Evolutionary conservation across 1,140 invertebrate species (phyloP).

Genomic region (Megalopta genalis): DNA sequence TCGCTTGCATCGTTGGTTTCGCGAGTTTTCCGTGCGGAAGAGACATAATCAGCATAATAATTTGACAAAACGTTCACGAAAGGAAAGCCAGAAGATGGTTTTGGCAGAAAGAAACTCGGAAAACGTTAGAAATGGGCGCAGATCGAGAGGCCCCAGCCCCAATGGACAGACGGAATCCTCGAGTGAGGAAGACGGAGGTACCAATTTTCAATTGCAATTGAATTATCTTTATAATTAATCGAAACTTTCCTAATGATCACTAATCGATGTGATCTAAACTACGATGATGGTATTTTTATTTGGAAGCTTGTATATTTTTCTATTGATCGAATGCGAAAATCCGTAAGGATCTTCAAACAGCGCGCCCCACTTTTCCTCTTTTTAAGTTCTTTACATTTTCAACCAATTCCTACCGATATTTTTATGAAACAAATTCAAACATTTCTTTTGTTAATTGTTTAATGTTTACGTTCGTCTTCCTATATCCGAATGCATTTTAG

Average conservation of each 20-base stretch:
- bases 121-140: conserved; percentile 89
- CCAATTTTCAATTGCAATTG: conserved; percentile 52
- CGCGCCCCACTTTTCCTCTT: conserved; percentile 59
- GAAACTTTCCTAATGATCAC: not conserved
- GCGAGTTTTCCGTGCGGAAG: conserved; percentile 35
- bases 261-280: not conserved
- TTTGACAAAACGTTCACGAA: conserved; percentile 1
- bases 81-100: conserved; percentile 83
- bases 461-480: not conserved
- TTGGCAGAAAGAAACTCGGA: conserved; percentile 91
- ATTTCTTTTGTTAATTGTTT: not conserved
- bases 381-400: conserved; percentile 39
- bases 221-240: conserved; percentile 23
- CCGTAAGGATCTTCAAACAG: conserved; percentile 59
- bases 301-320: conserved; percentile 27
- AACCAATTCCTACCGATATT: conserved; percentile 25
- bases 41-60: not conserved
- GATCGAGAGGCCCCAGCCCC: conserved; percentile 93
- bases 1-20: conserved; percentile 58
- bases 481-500: not conserved
- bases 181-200: conserved; percentile 91
- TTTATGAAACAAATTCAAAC: conserved; percentile 24
- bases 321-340: conserved; percentile 43
- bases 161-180: conserved; percentile 91
- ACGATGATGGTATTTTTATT: not conserved